phyloP scores from a whole-genome alignment of 2,797 vertebrate species.

The Sebastes kiyomatsui region DNA sequence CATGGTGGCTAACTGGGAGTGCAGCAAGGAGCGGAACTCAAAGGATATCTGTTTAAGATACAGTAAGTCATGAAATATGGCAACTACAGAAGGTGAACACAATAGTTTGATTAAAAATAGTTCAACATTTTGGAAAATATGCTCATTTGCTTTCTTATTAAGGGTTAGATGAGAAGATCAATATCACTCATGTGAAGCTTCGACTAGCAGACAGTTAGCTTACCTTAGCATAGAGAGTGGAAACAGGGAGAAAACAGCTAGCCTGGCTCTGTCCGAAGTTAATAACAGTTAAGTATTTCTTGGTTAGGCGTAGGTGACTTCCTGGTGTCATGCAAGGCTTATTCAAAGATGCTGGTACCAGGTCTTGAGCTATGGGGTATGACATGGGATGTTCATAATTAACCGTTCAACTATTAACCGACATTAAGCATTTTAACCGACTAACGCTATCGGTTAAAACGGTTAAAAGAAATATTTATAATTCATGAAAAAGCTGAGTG shows the following conservation, averaged over 20 bases:
- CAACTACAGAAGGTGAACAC: not conserved
- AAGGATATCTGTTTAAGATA: conserved; percentile 89
- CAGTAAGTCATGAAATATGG: not conserved
- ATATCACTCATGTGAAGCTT: not conserved
- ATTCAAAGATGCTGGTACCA: too few species aligned
- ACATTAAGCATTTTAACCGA: too few species aligned
- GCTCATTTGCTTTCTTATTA: not conserved
- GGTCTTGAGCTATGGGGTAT: too few species aligned
- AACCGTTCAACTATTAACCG: too few species aligned
- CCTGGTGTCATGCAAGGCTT: too few species aligned
- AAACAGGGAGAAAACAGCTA: not conserved
- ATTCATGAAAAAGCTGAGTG: too few species aligned
- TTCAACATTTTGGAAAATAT: not conserved
- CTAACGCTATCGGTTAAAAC: too few species aligned
- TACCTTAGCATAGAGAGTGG: too few species aligned
- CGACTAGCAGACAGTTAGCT: not conserved
- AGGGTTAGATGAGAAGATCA: not conserved
- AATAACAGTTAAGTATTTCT: not conserved
- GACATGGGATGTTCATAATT: too few species aligned
- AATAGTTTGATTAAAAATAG: not conserved
- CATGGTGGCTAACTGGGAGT: conserved; percentile 93
- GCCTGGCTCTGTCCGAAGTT: not conserved
- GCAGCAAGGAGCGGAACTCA: conserved; percentile 94
- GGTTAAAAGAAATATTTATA: too few species aligned
- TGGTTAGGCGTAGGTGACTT: too few species aligned